A percentile compares a stretch with the other conserved stretches of the same genome.
Conservation (phyloP, 2,113 vertebrate species). For the Lasiurus borealis region DNA sequence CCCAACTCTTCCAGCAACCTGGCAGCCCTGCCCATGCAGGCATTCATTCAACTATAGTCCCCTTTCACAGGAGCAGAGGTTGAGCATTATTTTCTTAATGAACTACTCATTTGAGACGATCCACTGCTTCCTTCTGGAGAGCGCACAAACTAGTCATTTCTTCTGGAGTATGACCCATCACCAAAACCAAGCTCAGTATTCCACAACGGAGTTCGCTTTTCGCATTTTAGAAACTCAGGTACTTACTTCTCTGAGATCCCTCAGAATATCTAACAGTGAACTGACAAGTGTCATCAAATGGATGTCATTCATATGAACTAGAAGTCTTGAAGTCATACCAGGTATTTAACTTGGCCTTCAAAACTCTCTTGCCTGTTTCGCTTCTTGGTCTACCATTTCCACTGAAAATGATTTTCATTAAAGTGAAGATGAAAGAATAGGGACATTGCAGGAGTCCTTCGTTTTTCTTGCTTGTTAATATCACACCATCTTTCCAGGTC, state of each 20-base stretch:
- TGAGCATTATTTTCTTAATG: not conserved
- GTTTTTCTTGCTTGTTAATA: conserved; percentile 25
- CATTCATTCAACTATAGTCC: not conserved
- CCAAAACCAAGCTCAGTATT: not conserved
- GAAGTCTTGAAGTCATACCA: not conserved
- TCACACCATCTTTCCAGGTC: conserved; percentile 39
- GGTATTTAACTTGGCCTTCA: conserved; percentile 1
- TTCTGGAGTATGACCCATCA: not conserved
- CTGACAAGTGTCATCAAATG: not conserved
- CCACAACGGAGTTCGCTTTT: not conserved
- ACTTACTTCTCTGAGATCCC: not conserved
- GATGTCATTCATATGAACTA: not conserved
- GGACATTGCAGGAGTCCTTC: not conserved
- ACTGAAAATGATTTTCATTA: not conserved
- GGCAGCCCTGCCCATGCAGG: not conserved
- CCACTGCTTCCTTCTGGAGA: not conserved
- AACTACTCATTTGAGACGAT: not conserved
- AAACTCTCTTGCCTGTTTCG: not conserved
- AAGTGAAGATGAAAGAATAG: not conserved
- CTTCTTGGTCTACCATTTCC: conserved; percentile 5
- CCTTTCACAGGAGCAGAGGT: not conserved
- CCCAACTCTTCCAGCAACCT: not conserved
- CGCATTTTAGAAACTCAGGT: not conserved
- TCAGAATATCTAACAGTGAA: not conserved
- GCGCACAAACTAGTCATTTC: not conserved